These are phyloP conservation scores for Baccha elongata DNA, from an alignment of 2,888 invertebrate species.

Conservation along the genomic window DNA sequence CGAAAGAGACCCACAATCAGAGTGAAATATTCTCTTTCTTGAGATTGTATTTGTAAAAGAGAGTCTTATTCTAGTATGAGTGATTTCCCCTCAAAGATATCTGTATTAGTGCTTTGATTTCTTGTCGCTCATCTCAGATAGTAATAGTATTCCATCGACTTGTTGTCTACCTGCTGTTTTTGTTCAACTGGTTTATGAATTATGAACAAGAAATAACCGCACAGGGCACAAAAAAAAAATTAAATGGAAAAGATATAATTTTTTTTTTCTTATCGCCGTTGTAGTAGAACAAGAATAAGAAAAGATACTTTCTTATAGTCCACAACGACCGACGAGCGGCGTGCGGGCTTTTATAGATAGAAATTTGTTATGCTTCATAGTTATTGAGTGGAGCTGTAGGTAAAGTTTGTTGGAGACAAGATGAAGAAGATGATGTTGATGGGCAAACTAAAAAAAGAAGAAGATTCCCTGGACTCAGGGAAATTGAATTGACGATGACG, in stretches of 20 bases:
- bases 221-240: conserved; percentile 12
- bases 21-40: conserved; percentile 3
- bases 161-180: conserved; percentile 71
- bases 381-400: conserved; percentile 17
- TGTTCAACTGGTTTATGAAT: conserved; percentile 72
- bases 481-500: conserved; percentile 64
- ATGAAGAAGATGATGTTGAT: conserved; percentile 28
- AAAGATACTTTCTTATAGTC: conserved; percentile 63
- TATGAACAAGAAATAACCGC: conserved; percentile 61
- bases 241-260: conserved; percentile 60
- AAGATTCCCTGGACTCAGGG: conserved; percentile 54
- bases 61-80: conserved; percentile 14
- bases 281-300: conserved; percentile 58
- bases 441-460: conserved; percentile 48
- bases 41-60: conserved; percentile 44
- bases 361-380: conserved; percentile 72
- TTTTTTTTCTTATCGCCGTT: conserved; percentile 29
- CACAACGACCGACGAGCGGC: too few relatives aligned
- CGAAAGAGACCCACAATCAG: conserved; percentile 23
- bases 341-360: conserved; percentile 60
- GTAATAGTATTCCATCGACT: conserved; percentile 38
- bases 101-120: conserved; percentile 34
- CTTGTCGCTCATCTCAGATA: conserved; percentile 31
- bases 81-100: conserved; percentile 48
- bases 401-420: conserved; percentile 28